These are phyloP conservation scores for Ochropleura plecta DNA, from an alignment of 2,888 invertebrate genomes.

Conservation along the genomic window DNA sequence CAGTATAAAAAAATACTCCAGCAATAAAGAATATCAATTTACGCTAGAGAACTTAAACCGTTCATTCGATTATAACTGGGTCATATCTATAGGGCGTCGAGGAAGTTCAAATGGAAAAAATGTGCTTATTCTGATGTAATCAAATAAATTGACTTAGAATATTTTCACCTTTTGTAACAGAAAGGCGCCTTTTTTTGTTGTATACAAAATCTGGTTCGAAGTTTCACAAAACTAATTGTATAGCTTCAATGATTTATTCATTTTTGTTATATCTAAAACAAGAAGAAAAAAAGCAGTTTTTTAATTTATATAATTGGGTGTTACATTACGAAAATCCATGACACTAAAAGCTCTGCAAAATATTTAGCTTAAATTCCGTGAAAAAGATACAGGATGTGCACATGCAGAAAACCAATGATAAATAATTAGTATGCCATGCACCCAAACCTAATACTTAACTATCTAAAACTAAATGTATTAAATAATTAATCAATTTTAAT, in stretches of 20 bases:
- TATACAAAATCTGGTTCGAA: background rate
- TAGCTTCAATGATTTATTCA: background rate
- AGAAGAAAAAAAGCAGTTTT: background rate
- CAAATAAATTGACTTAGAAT: background rate
- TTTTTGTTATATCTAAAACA: background rate
- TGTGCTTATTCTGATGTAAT: conserved; percentile 1
- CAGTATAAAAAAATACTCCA: conserved; percentile 6
- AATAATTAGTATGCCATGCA: too few species aligned
- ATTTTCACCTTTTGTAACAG: background rate
- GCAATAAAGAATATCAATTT: conserved; percentile 41
- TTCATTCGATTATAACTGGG: conserved; percentile 31
- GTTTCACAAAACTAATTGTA: background rate
- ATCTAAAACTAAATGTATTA: too few species aligned
- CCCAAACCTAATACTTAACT: too few species aligned
- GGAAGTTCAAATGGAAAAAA: background rate
- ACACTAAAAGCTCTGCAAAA: too few species aligned
- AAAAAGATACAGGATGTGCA: too few species aligned
- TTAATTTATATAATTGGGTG: too few species aligned
- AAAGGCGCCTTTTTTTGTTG: background rate
- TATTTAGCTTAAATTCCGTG: too few species aligned
- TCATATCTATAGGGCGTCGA: background rate
- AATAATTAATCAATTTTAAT: too few species aligned
- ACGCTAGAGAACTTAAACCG: conserved; percentile 25
- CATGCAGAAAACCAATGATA: too few species aligned
- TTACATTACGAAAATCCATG: too few species aligned